Conservation (phyloP, 2,797 vertebrate genomes). For the Sebastes wilsoni region DNA sequence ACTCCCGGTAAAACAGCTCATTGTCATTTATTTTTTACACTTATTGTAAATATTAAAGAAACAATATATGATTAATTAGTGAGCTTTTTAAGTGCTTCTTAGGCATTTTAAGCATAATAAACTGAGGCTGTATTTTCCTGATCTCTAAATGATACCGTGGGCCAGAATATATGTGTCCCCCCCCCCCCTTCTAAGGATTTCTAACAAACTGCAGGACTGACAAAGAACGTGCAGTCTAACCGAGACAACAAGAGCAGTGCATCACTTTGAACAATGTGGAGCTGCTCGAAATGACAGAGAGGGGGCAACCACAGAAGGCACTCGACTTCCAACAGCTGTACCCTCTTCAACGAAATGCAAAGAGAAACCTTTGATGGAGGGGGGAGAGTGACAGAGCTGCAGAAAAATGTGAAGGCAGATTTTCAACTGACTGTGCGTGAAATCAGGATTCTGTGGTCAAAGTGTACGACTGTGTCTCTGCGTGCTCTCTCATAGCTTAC, state of each 20-base stretch:
- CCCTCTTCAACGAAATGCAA: constrained; percentile 10
- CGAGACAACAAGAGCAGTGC: constrained; percentile 1
- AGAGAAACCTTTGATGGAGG: constrained; percentile 12
- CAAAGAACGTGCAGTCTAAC: not conserved
- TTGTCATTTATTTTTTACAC: not conserved
- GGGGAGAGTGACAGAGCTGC: not conserved
- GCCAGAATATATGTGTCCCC: not conserved
- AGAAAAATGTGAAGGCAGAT: not conserved
- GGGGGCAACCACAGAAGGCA: not conserved
- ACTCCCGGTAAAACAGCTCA: not conserved
- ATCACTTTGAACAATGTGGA: constrained; percentile 20
- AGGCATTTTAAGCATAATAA: not conserved
- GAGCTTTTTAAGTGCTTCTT: not conserved
- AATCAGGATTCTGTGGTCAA: not conserved
- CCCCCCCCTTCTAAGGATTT: not conserved
- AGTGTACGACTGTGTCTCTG: not conserved
- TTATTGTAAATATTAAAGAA: not conserved
- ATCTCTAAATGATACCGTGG: not conserved
- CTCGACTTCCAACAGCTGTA: constrained; percentile 28
- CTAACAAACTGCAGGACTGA: not conserved
- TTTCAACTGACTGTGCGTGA: not conserved
- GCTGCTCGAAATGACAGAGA: constrained; percentile 24
- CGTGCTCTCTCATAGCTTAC: not conserved
- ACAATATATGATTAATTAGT: not conserved
- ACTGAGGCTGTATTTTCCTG: not conserved